Evolutionary conservation across 2,113 vertebrate genomes (phyloP).

Genomic region (Onychostruthus taczanowskii): DNA sequence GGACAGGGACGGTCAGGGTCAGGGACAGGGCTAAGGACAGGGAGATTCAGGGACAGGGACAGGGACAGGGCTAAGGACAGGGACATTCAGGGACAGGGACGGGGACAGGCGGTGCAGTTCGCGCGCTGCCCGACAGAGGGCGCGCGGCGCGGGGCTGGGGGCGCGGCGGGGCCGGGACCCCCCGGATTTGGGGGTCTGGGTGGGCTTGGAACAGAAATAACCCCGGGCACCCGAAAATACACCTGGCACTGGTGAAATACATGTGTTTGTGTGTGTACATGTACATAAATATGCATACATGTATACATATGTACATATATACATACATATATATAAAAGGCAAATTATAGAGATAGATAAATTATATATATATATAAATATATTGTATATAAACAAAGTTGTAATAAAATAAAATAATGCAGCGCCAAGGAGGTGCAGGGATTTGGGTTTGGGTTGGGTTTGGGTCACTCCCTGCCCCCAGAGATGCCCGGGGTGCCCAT

Average conservation of each 20-base stretch:
- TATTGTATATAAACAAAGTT: neutral
- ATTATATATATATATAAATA: no score
- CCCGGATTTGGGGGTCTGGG: neutral
- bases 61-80: no score
- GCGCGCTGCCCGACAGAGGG: neutral
- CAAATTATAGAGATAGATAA: neutral
- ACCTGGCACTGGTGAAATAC: fast-evolving
- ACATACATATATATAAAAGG: fast-evolving
- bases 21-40: no score
- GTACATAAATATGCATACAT: fast-evolving
- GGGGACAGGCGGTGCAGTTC: neutral
- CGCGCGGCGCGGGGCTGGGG: neutral
- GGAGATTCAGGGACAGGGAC: no score
- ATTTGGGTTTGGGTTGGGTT: neutral
- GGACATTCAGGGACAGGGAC: no score
- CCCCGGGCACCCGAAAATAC: fast-evolving
- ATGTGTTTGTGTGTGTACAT: fast-evolving
- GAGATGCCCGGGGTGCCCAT: neutral
- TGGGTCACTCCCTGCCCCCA: neutral
- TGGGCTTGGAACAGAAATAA: neutral
- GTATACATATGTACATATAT: fast-evolving
- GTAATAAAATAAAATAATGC: neutral
- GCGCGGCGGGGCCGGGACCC: neutral
- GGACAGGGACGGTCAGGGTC: no score
- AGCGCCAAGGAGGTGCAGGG: neutral